Evolutionary conservation across 2,797 vertebrate species (phyloP).

Genomic region (Gastrophryne carolinensis): DNA sequence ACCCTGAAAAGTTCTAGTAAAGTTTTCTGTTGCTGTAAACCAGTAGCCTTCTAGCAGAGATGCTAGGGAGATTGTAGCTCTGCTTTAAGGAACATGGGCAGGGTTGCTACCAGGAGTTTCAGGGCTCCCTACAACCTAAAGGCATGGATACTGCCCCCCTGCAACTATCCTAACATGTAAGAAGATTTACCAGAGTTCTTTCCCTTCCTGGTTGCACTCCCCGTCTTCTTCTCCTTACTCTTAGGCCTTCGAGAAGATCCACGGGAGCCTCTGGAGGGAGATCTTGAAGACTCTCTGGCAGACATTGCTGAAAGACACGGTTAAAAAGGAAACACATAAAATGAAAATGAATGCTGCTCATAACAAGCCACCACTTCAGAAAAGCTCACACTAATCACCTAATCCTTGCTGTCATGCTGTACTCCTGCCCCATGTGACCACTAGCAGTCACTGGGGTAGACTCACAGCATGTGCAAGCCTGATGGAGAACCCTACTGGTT

Average conservation of each 20-base stretch:
- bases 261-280: constrained; percentile 29
- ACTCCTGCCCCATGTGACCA: not conserved
- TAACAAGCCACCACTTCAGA: too few species aligned
- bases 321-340: not conserved
- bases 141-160: too few species aligned
- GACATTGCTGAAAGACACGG: constrained; percentile 62
- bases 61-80: too few species aligned
- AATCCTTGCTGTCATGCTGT: not conserved
- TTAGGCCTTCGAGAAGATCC: constrained; percentile 45
- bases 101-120: too few species aligned
- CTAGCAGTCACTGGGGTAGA: not conserved
- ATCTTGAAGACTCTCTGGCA: constrained; percentile 7
- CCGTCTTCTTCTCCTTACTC: constrained; percentile 47
- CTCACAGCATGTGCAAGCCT: not conserved
- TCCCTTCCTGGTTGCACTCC: constrained; percentile 52
- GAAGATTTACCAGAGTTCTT: constrained; percentile 52
- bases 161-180: too few species aligned
- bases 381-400: not conserved
- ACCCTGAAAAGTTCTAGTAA: too few species aligned
- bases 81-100: too few species aligned
- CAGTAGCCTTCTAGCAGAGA: too few species aligned
- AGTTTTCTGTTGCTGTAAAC: too few species aligned
- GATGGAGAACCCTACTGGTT: not conserved
- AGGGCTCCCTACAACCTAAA: too few species aligned
- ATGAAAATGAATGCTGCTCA: not conserved